Percentiles rank a stretch among this genome's conserved stretches.
These are phyloP conservation scores for Clarias batrachus DNA, from an alignment of 2,113 vertebrate species.

Conservation along the genomic window DNA sequence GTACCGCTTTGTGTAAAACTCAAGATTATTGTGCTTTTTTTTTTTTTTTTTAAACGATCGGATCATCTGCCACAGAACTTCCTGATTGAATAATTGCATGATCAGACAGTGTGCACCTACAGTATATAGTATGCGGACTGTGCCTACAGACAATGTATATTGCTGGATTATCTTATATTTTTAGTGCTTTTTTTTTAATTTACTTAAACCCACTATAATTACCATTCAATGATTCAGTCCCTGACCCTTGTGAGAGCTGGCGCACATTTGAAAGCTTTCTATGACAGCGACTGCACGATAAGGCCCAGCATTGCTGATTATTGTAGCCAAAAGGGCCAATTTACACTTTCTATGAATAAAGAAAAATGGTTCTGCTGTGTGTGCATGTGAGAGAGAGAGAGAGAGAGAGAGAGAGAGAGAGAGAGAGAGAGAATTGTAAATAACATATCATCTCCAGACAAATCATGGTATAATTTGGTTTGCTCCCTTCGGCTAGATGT, in stretches of 20 bases:
- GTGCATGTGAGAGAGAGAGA: constrained; percentile 18
- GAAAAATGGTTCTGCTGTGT: constrained; percentile 4
- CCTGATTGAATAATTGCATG: no score
- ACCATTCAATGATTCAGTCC: background rate
- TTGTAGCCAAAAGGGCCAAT: constrained; percentile 28
- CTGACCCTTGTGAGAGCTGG: constrained; percentile 17
- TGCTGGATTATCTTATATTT: constrained; percentile 16
- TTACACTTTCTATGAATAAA: constrained; percentile 31
- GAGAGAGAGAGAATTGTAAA: constrained; percentile 45
- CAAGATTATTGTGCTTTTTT: background rate
- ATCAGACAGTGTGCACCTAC: background rate
- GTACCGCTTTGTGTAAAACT: background rate
- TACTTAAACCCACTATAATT: constrained; percentile 2
- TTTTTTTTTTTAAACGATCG: no score
- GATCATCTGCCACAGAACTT: background rate
- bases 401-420: constrained; percentile 10
- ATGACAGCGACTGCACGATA: background rate
- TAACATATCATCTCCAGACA: constrained; percentile 44
- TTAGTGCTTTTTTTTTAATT: background rate
- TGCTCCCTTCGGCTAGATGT: constrained; percentile 44
- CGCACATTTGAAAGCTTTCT: constrained; percentile 17
- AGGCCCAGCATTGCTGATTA: constrained; percentile 24
- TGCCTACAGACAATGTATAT: background rate
- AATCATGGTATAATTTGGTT: constrained; percentile 50
- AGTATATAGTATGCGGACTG: background rate